Evolutionary conservation across 2,797 vertebrate species (phyloP), one percentile per base, ranked within the genome.

Genomic region (Garrulus glandarius): DNA sequence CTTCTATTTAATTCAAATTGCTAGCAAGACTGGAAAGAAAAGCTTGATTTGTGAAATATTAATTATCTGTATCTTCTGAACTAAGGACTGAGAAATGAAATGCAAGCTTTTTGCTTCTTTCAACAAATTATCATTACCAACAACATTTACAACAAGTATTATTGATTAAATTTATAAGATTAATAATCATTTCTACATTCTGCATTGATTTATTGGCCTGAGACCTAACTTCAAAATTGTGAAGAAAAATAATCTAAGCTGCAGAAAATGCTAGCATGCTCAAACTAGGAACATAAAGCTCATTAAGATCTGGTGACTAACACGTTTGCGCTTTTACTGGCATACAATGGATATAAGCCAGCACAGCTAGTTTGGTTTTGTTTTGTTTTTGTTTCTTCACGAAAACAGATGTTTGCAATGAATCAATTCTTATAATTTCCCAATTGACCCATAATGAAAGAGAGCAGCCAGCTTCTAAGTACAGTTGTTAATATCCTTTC

Each of bases 371-470:
- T 46, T 80, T 89, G 46, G 21, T 22, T 87, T 81, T 17, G 29
- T 5, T 71, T 71, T 32, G 29, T 44, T 77, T 94, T 91, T 84
- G 36, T 15, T 39, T 14, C 17, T 76, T 72, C 49, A 82, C 56
- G 85, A 96, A 93, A 94, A 95, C 97, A 98, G 97, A 95, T 98
- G 97, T 96, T 97, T 92, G 56, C 90, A 96, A 89, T 98, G 96
- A 98, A 97, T 97, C 95, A 96, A 97, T 97, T 97, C 96, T 96
- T 92, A n/a, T 74, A 92, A 97, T 98, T 98, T 98, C 97, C 96
- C 98, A 97, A 37, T 44, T 96, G 97, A 97, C 85, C 92, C 72
- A 92, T 95, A 97, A 64, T 69, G 86, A 95, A 96, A 55, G 83
- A 85, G 43, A 97, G 55, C 57, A 81, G 80, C 36, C 56, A 89